phyloP scores from a whole-genome alignment of 2,888 invertebrate species.

The Platynereis dumerilii region DNA sequence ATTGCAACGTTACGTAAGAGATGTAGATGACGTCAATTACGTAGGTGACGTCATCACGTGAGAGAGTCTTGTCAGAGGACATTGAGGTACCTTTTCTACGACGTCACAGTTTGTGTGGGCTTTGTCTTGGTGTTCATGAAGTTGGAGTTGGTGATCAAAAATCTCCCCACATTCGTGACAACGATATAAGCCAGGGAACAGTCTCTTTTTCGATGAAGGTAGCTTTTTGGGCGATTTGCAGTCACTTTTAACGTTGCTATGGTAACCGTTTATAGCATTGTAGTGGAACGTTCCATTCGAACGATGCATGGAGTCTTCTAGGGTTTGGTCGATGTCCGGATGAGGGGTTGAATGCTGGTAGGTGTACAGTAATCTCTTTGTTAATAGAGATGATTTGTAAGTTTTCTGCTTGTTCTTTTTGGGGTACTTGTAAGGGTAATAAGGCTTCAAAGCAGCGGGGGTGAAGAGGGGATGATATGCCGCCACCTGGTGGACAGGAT shows the following conservation, averaged over 20 bases:
- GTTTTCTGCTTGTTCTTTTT: slow-evolving; percentile 1
- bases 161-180: slow-evolving; percentile 15
- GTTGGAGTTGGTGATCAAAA: slow-evolving; percentile 21
- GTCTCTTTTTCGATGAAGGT: slow-evolving; percentile 5
- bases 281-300: neutral
- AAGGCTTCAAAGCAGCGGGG: neutral
- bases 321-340: neutral
- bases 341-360: neutral
- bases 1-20: too few species aligned
- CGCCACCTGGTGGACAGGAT: too few species aligned
- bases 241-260: neutral
- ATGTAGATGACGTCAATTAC: too few species aligned
- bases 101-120: slow-evolving; percentile 8
- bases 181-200: slow-evolving; percentile 17
- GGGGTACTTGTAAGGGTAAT: neutral
- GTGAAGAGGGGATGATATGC: neutral
- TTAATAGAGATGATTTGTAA: neutral
- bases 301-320: neutral
- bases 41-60: too few species aligned
- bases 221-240: neutral
- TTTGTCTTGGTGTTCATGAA: slow-evolving; percentile 8
- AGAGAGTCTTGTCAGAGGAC: slow-evolving; percentile 14
- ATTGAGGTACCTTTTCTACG: neutral
- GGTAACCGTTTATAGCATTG: neutral
- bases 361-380: neutral